phyloP scores from a whole-genome alignment of 2,113 vertebrate species.

The Percopsis transmontana region DNA sequence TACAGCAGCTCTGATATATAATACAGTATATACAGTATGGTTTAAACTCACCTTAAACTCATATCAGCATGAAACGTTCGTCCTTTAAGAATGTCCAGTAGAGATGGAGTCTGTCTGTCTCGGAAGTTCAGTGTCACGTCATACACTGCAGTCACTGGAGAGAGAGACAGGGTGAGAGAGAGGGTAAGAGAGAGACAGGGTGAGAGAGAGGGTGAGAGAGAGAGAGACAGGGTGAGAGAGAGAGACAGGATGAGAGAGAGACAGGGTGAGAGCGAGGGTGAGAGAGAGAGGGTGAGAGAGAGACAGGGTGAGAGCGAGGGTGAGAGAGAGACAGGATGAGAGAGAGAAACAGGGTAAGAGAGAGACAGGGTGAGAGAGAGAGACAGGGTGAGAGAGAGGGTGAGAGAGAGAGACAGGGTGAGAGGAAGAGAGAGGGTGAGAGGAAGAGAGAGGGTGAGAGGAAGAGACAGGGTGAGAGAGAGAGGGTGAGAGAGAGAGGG shows the following conservation, averaged over 20 bases:
- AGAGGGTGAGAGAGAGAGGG: not conserved
- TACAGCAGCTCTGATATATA: too few relatives aligned
- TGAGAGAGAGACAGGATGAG: too few relatives aligned
- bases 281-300: too few relatives aligned
- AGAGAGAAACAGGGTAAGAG: too few relatives aligned
- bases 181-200: not conserved
- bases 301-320: too few relatives aligned
- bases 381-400: too few relatives aligned
- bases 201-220: not conserved
- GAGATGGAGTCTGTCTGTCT: conserved; percentile 85
- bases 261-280: too few relatives aligned
- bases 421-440: too few relatives aligned
- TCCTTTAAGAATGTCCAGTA: conserved; percentile 86
- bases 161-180: not conserved
- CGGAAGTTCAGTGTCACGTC: conserved; percentile 91
- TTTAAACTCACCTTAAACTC: conserved; percentile 81
- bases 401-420: not conserved
- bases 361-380: not conserved
- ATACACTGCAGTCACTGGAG: conserved; percentile 85
- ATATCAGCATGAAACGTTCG: conserved; percentile 89
- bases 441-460: not conserved
- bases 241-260: not conserved
- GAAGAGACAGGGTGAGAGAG: too few relatives aligned
- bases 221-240: not conserved
- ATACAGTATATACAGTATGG: not conserved